Conservation (phyloP, 2,113 vertebrate genomes). For the Rhizomys pruinosus region DNA sequence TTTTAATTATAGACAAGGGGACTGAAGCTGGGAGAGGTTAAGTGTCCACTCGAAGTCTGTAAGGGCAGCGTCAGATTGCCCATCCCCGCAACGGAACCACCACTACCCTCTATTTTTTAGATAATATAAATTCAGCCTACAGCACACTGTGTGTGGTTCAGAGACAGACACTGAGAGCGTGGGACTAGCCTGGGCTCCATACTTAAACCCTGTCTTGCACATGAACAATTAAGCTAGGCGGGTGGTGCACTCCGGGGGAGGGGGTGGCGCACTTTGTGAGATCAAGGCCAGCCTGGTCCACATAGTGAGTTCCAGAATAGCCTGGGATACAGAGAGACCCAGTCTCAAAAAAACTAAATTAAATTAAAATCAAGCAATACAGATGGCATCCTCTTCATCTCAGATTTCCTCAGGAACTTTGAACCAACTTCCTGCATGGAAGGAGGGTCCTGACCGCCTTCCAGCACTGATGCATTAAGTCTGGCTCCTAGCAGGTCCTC, state of each 20-base stretch:
- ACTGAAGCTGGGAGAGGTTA: neutral
- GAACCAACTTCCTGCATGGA: neutral
- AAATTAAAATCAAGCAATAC: no score
- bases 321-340: no score
- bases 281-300: no score
- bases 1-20: neutral
- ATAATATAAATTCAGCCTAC: neutral
- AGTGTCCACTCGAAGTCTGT: neutral
- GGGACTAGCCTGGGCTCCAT: neutral
- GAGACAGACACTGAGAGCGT: neutral
- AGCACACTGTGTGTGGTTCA: neutral
- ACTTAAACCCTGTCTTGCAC: neutral
- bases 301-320: no score
- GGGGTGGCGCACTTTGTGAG: no score
- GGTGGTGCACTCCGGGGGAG: no score
- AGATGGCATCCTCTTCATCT: neutral
- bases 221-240: neutral
- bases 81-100: no score
- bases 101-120: neutral
- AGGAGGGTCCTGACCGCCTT: neutral
- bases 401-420: neutral
- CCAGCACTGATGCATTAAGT: neutral
- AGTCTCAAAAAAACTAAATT: no score
- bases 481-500: neutral
- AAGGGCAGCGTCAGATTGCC: no score